Evolutionary conservation across 2,113 vertebrate species (phyloP).

Genomic region (Setophaga petechia): DNA sequence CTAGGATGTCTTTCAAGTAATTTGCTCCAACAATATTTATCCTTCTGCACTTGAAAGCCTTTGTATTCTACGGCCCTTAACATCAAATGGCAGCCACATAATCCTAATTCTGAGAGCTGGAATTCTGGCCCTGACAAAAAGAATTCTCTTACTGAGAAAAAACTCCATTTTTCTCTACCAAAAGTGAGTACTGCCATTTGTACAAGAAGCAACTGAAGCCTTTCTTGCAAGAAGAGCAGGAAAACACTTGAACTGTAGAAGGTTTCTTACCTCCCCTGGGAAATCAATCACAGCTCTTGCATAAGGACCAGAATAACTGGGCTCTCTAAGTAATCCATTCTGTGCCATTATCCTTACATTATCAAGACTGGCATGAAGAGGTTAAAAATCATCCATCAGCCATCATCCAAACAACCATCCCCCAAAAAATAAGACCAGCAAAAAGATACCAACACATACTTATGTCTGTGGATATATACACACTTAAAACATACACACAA

Average conservation of each 20-base stretch:
- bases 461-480: no score
- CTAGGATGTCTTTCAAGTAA: not conserved
- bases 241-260: not conserved
- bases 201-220: not conserved
- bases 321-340: not conserved
- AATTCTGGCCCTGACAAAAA: not conserved
- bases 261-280: not conserved
- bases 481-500: not conserved
- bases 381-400: not conserved
- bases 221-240: not conserved
- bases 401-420: not conserved
- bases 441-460: not conserved
- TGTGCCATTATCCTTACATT: not conserved
- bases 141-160: not conserved
- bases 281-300: not conserved
- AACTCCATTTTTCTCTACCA: rapidly evolving
- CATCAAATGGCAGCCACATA: not conserved
- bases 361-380: not conserved
- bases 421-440: not conserved
- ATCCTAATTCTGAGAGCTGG: not conserved
- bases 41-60: not conserved
- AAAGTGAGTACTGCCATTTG: not conserved
- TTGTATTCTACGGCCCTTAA: not conserved
- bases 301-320: not conserved
- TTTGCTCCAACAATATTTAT: not conserved